Evolutionary conservation across 2,797 vertebrate genomes (phyloP), one percentile per base, ranked within the genome.

Genomic region (Lepus oiostolus): DNA sequence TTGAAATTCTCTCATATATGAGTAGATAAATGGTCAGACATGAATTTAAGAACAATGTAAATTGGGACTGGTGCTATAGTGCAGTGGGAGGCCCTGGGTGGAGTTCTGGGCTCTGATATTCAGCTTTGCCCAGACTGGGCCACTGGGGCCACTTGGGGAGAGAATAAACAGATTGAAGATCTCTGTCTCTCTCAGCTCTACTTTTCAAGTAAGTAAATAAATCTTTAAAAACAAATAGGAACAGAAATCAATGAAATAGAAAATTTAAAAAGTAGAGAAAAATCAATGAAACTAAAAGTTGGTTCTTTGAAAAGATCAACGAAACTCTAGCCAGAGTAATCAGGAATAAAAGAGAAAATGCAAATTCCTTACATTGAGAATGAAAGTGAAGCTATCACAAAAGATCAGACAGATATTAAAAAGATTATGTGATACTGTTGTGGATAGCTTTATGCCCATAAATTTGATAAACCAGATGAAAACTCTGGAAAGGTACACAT

Each of bases 31-130:
- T 70, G 11, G 54, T 83, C 24, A 86, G 5, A 47, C 10, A 85
- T n/a, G 74, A 76, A 70, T 77, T 95, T 91, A 94, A 94, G 60
- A 96, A 38, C 88, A 88, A 62, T 88, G 77, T 85, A 42, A 93
- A 80, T 58, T 21, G 54, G 54, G 54, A 21, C 42, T 58, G 54
- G 54, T 21, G 19, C 4, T 17, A 4, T 58, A 21, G 4, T 16
- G 19, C 54, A 58, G 54, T 58, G 54, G 42, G n/a, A 60, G 52
- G 50, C 50, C 52, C 52, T 79, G 30, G 12, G 76, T 60, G 42
- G 42, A 47, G 42, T 47, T 47, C 42, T 47, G 42, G 42, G 42
- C 42, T 47, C 42, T 47, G 42, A 47, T 7, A 42, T 42, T 42
- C 42, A 47, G 42, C 42, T 47, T 47, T 47, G 42, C 42, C 42